These are phyloP conservation scores for Spicauda simplicius DNA, from an alignment of 2,888 invertebrate species.

Conservation along the genomic window DNA sequence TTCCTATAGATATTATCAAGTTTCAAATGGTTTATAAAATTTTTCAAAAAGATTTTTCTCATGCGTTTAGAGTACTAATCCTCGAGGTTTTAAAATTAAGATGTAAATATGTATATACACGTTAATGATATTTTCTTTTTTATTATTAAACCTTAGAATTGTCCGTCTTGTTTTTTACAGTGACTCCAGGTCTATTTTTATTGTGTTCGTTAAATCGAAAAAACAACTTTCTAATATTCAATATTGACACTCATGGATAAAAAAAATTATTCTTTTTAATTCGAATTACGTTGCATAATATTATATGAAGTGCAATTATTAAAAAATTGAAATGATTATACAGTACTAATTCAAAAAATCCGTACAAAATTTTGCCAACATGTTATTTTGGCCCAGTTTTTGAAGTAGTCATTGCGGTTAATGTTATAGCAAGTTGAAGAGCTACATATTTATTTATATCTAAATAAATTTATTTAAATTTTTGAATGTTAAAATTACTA, in stretches of 20 bases:
- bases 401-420: conserved; percentile 5
- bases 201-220: conserved; percentile 4
- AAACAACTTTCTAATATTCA: conserved; percentile 1
- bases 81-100: conserved; percentile 62
- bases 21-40: conserved; percentile 45
- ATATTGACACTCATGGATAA: conserved; percentile 39
- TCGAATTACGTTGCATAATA: conserved; percentile 12
- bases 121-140: conserved; percentile 73
- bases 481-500: conserved; percentile 12
- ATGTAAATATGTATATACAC: conserved; percentile 83
- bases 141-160: conserved; percentile 65
- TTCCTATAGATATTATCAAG: conserved; percentile 44
- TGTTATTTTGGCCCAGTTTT: conserved; percentile 11
- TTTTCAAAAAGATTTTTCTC: conserved; percentile 57
- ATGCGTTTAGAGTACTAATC: conserved; percentile 63
- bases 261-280: conserved; percentile 21
- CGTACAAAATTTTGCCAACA: neutral
- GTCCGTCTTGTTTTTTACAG: conserved; percentile 54
- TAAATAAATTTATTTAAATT: conserved; percentile 14
- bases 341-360: conserved; percentile 1
- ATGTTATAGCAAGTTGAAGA: conserved; percentile 11
- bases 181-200: conserved; percentile 41
- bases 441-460: neutral
- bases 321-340: conserved; percentile 18
- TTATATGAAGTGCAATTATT: conserved; percentile 27